Conservation (phyloP, 2,113 vertebrate species). For the Limnothrissa miodon region DNA sequence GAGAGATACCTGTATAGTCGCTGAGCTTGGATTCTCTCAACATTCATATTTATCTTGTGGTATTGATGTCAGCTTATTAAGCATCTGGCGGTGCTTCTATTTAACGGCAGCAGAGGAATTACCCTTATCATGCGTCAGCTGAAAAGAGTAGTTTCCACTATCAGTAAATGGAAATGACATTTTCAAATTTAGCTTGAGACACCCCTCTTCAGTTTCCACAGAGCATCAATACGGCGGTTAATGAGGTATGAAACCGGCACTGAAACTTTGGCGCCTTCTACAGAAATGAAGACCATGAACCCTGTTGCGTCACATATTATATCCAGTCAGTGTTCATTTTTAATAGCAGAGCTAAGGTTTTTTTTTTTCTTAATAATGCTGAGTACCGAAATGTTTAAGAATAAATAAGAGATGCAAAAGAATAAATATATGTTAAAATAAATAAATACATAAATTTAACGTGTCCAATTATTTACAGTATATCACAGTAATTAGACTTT, state of each 20-base stretch:
- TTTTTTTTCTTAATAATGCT: no score
- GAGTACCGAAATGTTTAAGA: no score
- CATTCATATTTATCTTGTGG: conserved; percentile 91
- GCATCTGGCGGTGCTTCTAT: conserved; percentile 79
- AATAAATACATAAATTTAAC: no score
- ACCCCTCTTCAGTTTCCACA: conserved; percentile 90
- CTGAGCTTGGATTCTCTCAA: conserved; percentile 73
- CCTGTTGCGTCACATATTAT: conserved; percentile 72
- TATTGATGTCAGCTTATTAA: conserved; percentile 97
- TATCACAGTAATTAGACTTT: neutral
- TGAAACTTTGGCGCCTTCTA: conserved; percentile 81
- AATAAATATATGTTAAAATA: neutral
- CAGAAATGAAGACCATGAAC: conserved; percentile 75
- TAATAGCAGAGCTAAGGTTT: conserved; percentile 61
- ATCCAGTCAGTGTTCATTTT: conserved; percentile 66
- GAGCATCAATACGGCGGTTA: conserved; percentile 89
- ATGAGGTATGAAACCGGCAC: conserved; percentile 77
- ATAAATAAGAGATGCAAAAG: conserved; percentile 33
- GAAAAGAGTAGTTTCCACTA: conserved; percentile 96
- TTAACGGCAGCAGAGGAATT: conserved; percentile 84
- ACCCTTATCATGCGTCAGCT: conserved; percentile 86
- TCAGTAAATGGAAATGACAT: conserved; percentile 91
- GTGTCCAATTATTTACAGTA: neutral
- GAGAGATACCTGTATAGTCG: conserved; percentile 80
- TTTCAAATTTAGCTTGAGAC: conserved; percentile 90